Percentiles rank a stretch among this genome's conserved stretches.
These are phyloP conservation scores for Lathronympha strigana DNA, from an alignment of 2,888 invertebrate genomes.

Conservation along the genomic window DNA sequence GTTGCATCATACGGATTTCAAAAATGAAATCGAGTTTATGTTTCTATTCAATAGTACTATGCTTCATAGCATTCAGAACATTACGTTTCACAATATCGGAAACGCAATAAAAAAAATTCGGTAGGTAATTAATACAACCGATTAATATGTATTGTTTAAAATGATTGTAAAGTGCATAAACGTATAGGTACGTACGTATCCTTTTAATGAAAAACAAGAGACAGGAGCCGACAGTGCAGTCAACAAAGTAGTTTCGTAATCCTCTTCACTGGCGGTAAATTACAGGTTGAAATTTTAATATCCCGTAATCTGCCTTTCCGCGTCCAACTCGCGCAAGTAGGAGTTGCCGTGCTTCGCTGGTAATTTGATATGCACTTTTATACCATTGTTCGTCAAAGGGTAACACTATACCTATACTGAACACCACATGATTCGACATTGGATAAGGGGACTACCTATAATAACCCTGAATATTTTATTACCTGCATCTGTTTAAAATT, in stretches of 20 bases:
- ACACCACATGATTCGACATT: not conserved
- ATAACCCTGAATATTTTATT: too few relatives aligned
- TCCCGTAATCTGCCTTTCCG: conserved; percentile 11
- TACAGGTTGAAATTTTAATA: conserved; percentile 21
- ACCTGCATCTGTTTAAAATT: too few relatives aligned
- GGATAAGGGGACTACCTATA: not conserved
- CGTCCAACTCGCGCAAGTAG: not conserved
- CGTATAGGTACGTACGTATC: not conserved
- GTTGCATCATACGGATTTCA: not conserved
- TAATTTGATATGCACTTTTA: conserved; percentile 12
- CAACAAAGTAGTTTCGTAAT: conserved; percentile 14
- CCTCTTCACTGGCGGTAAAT: conserved; percentile 18
- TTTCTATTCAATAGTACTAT: not conserved
- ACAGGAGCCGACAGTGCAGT: not conserved
- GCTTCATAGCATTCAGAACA: too few relatives aligned
- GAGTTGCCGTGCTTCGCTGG: conserved; percentile 3
- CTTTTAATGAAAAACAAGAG: not conserved
- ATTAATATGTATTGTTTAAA: not conserved
- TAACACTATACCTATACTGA: not conserved
- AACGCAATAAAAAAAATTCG: too few relatives aligned
- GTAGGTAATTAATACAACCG: too few relatives aligned
- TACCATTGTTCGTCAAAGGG: conserved; percentile 3
- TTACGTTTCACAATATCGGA: too few relatives aligned
- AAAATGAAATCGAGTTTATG: not conserved
- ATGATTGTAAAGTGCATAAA: not conserved